A percentile compares a stretch with the other conserved stretches of the same genome.
phyloP scores from a whole-genome alignment of 2,797 vertebrate species.

The Alcedo quadribrachys region DNA sequence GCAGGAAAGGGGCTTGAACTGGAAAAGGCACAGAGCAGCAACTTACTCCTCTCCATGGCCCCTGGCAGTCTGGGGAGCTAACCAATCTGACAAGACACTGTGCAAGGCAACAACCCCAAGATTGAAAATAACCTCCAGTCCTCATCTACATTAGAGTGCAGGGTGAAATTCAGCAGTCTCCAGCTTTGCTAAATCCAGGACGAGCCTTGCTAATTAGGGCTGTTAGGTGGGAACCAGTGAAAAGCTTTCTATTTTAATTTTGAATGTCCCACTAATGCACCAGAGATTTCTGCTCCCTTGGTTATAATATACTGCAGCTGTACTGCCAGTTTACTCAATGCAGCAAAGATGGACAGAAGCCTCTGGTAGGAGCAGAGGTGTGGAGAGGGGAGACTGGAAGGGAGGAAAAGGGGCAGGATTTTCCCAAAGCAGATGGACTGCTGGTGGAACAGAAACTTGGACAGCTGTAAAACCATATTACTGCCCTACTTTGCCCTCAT shows the following conservation, averaged over 20 bases:
- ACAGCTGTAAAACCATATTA: not conserved
- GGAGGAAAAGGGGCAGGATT: not conserved
- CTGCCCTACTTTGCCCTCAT: slow-evolving; percentile 4
- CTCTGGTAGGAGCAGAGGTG: not conserved
- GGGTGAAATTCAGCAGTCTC: not conserved
- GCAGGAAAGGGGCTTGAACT: slow-evolving; percentile 47
- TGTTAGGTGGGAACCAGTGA: not conserved
- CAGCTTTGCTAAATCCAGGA: not conserved
- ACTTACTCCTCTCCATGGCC: not conserved
- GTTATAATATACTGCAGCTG: not conserved
- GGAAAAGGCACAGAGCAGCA: not conserved
- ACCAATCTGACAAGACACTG: not conserved
- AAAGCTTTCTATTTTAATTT: slow-evolving; percentile 21
- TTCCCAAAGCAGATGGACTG: not conserved
- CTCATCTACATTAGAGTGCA: not conserved
- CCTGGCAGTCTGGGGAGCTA: not conserved
- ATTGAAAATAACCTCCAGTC: not conserved
- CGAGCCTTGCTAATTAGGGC: not conserved
- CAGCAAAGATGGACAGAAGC: not conserved
- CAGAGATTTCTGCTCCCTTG: not conserved
- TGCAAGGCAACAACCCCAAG: not conserved
- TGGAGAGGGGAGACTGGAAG: not conserved
- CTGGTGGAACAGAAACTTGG: not conserved
- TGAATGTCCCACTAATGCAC: not conserved
- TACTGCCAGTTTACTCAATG: not conserved